Conservation (phyloP, 2,113 vertebrate genomes). For the Onychostoma macrolepis region DNA sequence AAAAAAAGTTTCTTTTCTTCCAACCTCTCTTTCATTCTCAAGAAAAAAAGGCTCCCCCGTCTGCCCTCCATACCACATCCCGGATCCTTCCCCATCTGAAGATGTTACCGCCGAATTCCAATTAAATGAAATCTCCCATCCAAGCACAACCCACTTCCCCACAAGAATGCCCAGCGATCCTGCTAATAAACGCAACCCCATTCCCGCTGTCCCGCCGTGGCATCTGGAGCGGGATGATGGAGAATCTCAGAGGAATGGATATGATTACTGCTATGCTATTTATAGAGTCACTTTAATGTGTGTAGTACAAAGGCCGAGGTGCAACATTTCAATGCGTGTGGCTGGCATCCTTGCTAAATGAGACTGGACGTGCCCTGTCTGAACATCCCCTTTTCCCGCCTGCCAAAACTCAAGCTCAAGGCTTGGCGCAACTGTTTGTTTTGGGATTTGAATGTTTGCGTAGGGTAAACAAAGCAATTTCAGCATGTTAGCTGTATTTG, state of each 20-base stretch:
- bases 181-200: constrained; percentile 61
- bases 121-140: constrained; percentile 65
- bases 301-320: constrained; percentile 48
- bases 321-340: constrained; percentile 36
- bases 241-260: constrained; percentile 30
- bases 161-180: constrained; percentile 60
- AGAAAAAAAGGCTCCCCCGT: constrained; percentile 7
- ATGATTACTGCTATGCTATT: constrained; percentile 60
- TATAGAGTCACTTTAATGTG: constrained; percentile 39
- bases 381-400: background rate
- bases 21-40: constrained; percentile 40
- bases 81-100: constrained; percentile 47
- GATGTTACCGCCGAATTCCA: constrained; percentile 63
- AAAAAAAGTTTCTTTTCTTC: constrained; percentile 44
- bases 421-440: constrained; percentile 35
- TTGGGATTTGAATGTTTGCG: constrained; percentile 34
- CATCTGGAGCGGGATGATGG: constrained; percentile 43
- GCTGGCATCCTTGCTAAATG: constrained; percentile 1
- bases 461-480: constrained; percentile 1
- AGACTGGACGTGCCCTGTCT: background rate
- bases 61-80: constrained; percentile 53
- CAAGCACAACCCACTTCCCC: constrained; percentile 67
- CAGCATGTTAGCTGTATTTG: background rate
- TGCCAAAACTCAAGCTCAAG: constrained; percentile 1
- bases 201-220: constrained; percentile 44